Percentiles rank a stretch among this genome's conserved stretches.
These are phyloP conservation scores for Cerastis rubricosa DNA, from an alignment of 2,888 invertebrate genomes.

Conservation along the genomic window DNA sequence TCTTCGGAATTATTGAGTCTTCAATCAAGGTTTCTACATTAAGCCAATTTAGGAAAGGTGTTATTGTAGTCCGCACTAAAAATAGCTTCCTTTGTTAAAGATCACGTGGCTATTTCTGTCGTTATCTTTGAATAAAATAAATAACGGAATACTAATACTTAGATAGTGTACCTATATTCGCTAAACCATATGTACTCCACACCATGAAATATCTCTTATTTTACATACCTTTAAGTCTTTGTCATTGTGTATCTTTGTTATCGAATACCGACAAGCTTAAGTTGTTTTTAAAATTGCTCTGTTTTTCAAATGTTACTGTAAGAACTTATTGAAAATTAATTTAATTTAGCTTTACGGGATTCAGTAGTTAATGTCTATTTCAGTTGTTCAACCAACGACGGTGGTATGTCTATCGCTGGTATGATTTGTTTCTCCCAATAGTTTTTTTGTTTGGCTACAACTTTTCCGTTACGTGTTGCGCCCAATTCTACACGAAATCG, in stretches of 20 bases:
- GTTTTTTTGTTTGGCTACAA: neutral
- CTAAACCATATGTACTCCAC: neutral
- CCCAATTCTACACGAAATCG: constrained; percentile 11
- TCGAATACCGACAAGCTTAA: neutral
- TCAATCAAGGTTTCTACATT: constrained; percentile 18
- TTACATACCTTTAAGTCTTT: neutral
- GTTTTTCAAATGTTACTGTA: neutral
- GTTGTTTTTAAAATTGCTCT: neutral
- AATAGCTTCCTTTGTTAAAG: neutral
- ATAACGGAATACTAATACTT: neutral
- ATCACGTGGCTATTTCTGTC: neutral
- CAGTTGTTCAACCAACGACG: neutral
- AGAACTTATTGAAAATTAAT: neutral
- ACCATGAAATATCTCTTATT: neutral
- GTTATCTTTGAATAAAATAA: neutral
- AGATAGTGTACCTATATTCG: neutral
- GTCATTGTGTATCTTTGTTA: neutral
- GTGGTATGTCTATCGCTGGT: neutral
- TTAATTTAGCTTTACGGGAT: neutral
- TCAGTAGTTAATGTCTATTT: neutral
- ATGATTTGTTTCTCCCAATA: constrained; percentile 8
- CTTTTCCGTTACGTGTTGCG: constrained; percentile 36
- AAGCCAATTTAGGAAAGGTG: constrained; percentile 3
- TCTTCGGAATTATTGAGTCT: constrained; percentile 10
- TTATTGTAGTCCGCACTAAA: neutral